phyloP scores from a whole-genome alignment of 92 coral and sea anemone species.

The Siderastrea radians region DNA sequence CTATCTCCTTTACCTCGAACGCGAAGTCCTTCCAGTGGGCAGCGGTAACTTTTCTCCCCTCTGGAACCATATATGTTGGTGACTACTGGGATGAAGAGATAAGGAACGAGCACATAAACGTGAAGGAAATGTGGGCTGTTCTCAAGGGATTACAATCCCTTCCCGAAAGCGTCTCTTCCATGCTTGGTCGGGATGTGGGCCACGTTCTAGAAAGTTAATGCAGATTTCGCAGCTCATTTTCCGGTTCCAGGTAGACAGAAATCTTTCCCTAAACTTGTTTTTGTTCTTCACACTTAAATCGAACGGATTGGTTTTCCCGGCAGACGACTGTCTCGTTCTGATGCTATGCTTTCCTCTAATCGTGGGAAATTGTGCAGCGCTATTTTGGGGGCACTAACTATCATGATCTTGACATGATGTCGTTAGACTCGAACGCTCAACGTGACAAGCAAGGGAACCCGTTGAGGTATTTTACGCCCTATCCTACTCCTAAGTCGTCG shows the following conservation, averaged over 20 bases:
- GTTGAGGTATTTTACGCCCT: slow-evolving; percentile 46
- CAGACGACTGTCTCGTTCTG: slow-evolving; percentile 49
- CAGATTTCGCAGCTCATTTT: slow-evolving; percentile 2
- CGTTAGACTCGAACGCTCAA: slow-evolving; percentile 58
- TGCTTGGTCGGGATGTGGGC: slow-evolving; percentile 25
- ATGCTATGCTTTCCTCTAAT: slow-evolving; percentile 39
- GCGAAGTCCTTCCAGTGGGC: slow-evolving; percentile 61
- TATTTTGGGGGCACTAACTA: slow-evolving; percentile 55
- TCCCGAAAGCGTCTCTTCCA: slow-evolving; percentile 17
- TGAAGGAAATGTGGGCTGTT: slow-evolving; percentile 61
- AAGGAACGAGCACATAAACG: slow-evolving; percentile 31
- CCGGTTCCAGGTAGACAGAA: slow-evolving; percentile 27
- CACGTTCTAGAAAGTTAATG: slow-evolving; percentile 18
- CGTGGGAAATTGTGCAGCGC: slow-evolving; percentile 33
- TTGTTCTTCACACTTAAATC: slow-evolving; percentile 38
- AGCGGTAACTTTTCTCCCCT: slow-evolving; percentile 42
- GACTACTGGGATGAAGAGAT: slow-evolving; percentile 65
- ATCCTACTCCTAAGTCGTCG: slow-evolving; percentile 31
- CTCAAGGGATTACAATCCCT: slow-evolving; percentile 36
- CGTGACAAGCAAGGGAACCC: slow-evolving; percentile 33
- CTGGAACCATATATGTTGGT: slow-evolving; percentile 52
- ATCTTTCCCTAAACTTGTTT: slow-evolving; percentile 42
- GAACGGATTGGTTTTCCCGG: slow-evolving; percentile 67
- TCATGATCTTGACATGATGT: slow-evolving; percentile 69
- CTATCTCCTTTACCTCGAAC: slow-evolving; percentile 49